Evolutionary conservation across 1,140 invertebrate species (phyloP), one percentile per base, ranked within the genome.

Genomic region (Micrasema longulum): DNA sequence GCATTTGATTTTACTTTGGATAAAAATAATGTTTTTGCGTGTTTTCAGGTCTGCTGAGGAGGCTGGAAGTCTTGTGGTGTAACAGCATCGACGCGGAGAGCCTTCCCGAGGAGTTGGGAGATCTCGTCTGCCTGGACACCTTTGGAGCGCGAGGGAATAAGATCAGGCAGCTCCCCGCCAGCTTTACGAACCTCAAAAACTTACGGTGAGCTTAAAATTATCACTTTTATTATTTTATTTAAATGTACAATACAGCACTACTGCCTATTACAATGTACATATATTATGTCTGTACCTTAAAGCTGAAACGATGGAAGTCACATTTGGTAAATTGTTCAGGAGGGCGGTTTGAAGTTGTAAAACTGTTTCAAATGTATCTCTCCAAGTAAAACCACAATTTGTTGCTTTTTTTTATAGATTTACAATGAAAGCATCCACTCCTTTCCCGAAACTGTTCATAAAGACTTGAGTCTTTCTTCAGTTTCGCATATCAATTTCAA

Each of bases 11-110:
- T n/a, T n/a, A n/a, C n/a, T n/a, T n/a, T n/a, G n/a, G 45, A 50
- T 50, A 20, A 18, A 9, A 16, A 3, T 22, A 1, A 18, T 18
- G 5, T 1, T 11, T 18, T 6, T 50, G n/a, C 20, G n/a, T 20
- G 10, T 20, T 45, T 48, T 10, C 50, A 67, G 65, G 65, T 7
- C 78, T 81, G n/a, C 89, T 96, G 76, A 85, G 82, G n/a, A 86
- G 88, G 65, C 80, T 97, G 62, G 94, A 95, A 80, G 89, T 89
- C 57, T 87, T 97, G 55, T 91, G 89, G 83, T 86, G 94, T 60
- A 90, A 91, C 76, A 85, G 48, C 47, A 71, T 63, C n/a, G 60
- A 78, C 16, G 73, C 88, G 26, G 73, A 70, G 18, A 81, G 82
- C 67, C 80, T 95, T 52, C 93, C 93, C 5, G 82, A 86, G 48